phyloP scores from a whole-genome alignment of 2,113 vertebrate genomes.

The Carassius gibelio region DNA sequence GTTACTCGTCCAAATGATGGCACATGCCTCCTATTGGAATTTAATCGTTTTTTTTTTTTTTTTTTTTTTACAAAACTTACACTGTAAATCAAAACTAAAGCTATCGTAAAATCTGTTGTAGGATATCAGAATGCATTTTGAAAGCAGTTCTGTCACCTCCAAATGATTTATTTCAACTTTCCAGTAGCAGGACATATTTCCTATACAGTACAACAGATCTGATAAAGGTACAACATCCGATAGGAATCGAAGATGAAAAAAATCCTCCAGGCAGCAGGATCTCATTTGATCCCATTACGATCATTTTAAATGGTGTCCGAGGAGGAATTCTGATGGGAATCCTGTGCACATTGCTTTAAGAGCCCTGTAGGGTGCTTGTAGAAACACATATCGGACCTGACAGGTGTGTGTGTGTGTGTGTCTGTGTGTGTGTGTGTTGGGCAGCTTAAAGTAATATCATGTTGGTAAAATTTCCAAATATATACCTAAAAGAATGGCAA shows the following conservation, averaged over 20 bases:
- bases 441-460: not conserved
- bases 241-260: not conserved
- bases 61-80: not conserved
- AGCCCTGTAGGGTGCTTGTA: not conserved
- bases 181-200: not conserved
- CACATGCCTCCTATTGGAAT: not conserved
- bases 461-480: not conserved
- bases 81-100: not conserved
- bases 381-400: not conserved
- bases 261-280: not conserved
- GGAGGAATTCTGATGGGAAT: not conserved
- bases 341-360: not conserved
- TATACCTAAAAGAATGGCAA: not conserved
- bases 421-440: slow-evolving; percentile 45
- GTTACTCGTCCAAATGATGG: too few relatives aligned
- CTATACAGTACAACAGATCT: not conserved
- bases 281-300: slow-evolving; percentile 17
- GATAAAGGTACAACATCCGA: not conserved
- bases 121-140: not conserved
- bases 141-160: not conserved
- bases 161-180: not conserved
- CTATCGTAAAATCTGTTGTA: not conserved
- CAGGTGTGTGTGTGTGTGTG: not conserved
- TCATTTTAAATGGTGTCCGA: slow-evolving; percentile 14
- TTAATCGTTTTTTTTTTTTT: not conserved